Evolutionary conservation across 2,797 vertebrate species (phyloP).

Genomic region (Etheostoma perlongum): DNA sequence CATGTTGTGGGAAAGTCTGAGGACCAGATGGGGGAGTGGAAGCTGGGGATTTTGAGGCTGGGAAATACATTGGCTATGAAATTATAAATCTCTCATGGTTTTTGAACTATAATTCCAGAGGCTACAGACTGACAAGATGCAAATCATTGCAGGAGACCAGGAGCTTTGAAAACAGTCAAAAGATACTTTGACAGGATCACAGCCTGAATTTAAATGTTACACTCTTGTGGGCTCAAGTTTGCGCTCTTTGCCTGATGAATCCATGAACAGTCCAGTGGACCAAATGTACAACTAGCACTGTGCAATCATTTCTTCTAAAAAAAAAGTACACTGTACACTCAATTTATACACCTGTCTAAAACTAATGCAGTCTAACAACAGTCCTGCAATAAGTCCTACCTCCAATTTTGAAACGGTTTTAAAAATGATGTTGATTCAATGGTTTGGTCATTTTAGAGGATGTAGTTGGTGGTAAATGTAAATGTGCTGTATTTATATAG

Average conservation of each 20-base stretch:
- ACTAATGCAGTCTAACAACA: neutral
- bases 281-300: neutral
- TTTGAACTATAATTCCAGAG: conserved; percentile 65
- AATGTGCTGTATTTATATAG: too few relatives aligned
- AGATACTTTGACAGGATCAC: neutral
- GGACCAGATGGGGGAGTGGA: conserved; percentile 76
- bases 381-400: neutral
- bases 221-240: neutral
- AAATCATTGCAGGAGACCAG: conserved; percentile 45
- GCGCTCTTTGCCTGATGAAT: neutral
- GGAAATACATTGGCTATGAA: conserved; percentile 73
- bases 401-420: neutral
- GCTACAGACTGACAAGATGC: conserved; percentile 46
- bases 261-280: neutral
- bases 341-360: neutral
- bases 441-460: too few relatives aligned
- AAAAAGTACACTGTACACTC: too few relatives aligned
- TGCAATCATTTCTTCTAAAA: neutral
- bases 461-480: too few relatives aligned
- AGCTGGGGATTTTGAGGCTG: conserved; percentile 63
- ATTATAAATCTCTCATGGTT: conserved; percentile 58
- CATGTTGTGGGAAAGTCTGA: conserved; percentile 77
- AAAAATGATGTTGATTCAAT: neutral
- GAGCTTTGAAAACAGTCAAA: conserved; percentile 13
- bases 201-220: neutral